phyloP scores from a whole-genome alignment of 2,888 invertebrate species.

The Peribatodes rhomboidaria region DNA sequence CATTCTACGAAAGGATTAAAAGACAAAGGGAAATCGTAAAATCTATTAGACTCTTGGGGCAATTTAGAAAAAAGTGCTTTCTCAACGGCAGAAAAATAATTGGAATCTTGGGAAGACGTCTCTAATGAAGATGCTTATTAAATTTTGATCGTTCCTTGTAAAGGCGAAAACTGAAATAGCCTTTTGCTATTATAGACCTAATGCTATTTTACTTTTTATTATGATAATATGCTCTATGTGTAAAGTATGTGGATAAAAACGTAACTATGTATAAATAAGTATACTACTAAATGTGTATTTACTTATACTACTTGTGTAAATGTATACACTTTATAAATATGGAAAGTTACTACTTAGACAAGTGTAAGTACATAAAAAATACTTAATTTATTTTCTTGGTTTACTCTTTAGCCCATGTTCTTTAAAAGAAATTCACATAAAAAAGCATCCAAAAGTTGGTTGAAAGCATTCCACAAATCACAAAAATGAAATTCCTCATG shows the following conservation, averaged over 20 bases:
- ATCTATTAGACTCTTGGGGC: conserved; percentile 18
- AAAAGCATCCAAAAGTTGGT: conserved; percentile 9
- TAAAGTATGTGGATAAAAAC: too few species aligned
- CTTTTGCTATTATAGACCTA: too few species aligned
- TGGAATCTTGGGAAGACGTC: conserved; percentile 15
- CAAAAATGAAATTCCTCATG: conserved; percentile 22
- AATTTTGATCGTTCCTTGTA: not conserved
- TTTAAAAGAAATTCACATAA: conserved; percentile 5
- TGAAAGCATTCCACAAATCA: conserved; percentile 27
- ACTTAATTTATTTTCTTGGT: not conserved
- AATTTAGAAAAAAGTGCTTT: conserved; percentile 19
- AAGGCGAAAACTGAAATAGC: too few species aligned
- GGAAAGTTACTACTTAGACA: too few species aligned
- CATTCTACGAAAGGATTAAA: conserved; percentile 10
- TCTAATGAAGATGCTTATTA: conserved; percentile 18
- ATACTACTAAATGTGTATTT: too few species aligned
- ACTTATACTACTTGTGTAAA: too few species aligned
- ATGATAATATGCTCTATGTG: too few species aligned
- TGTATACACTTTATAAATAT: too few species aligned
- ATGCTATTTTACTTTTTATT: too few species aligned
- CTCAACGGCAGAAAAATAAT: conserved; percentile 30
- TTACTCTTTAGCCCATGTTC: not conserved
- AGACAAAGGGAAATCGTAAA: conserved; percentile 27
- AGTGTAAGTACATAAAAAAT: too few species aligned
- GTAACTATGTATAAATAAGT: too few species aligned